phyloP scores from a whole-genome alignment of 2,888 invertebrate species.

The Ctena decussata region DNA sequence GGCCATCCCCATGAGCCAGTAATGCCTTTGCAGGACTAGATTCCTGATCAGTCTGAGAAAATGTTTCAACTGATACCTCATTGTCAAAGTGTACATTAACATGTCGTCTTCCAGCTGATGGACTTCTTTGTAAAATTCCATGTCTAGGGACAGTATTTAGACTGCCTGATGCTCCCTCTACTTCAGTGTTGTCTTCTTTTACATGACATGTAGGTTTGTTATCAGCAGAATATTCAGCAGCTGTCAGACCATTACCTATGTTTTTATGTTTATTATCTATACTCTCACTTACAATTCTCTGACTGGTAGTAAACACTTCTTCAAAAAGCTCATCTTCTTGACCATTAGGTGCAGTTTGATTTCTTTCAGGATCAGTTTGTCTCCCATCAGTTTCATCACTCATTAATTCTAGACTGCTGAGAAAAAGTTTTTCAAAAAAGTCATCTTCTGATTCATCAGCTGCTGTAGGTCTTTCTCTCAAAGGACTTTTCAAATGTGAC shows the following conservation, averaged over 20 bases:
- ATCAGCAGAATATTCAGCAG: no score
- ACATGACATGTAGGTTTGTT: no score
- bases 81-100: constrained; percentile 46
- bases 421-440: background rate
- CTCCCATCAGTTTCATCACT: background rate
- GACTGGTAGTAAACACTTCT: no score
- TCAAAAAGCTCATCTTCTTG: no score
- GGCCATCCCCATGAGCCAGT: constrained; percentile 43
- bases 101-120: background rate
- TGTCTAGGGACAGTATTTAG: background rate
- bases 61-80: constrained; percentile 47
- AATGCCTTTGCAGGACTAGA: constrained; percentile 8
- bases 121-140: constrained; percentile 17
- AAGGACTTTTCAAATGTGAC: background rate
- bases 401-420: background rate
- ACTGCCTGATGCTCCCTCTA: background rate
- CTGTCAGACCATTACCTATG: no score
- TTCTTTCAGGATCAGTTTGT: no score
- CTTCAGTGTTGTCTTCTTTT: no score
- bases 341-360: no score
- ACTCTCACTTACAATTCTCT: no score
- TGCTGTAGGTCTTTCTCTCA: background rate
- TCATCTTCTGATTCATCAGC: background rate
- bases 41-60: constrained; percentile 33
- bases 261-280: no score